These are phyloP conservation scores for Platycheirus rosarum DNA, from an alignment of 2,888 invertebrate species.

Conservation along the genomic window DNA sequence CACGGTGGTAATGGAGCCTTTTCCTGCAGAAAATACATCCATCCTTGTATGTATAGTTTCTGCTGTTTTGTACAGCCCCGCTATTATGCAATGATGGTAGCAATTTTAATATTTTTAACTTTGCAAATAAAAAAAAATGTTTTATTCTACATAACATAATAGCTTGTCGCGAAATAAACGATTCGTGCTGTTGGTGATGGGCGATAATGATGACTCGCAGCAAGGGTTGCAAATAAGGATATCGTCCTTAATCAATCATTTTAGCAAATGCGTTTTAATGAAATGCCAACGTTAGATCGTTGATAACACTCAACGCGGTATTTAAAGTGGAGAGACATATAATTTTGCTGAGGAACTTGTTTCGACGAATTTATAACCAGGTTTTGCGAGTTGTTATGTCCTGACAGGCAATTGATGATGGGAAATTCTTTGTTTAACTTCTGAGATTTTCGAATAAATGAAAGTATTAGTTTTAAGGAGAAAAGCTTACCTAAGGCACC, in stretches of 20 bases:
- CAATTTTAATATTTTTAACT: slow-evolving; percentile 70
- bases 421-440: slow-evolving; percentile 7
- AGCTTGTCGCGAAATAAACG: slow-evolving; percentile 61
- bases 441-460: background rate
- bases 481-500: too few relatives aligned
- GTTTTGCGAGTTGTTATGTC: slow-evolving; percentile 45
- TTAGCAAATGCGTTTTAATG: slow-evolving; percentile 62
- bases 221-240: slow-evolving; percentile 51
- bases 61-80: slow-evolving; percentile 64
- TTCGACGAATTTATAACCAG: slow-evolving; percentile 41
- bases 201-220: slow-evolving; percentile 44
- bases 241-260: slow-evolving; percentile 68
- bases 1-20: slow-evolving; percentile 70
- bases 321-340: slow-evolving; percentile 45
- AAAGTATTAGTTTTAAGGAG: too few relatives aligned
- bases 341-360: slow-evolving; percentile 34
- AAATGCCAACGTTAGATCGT: slow-evolving; percentile 55
- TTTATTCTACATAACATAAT: slow-evolving; percentile 10
- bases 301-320: slow-evolving; percentile 50
- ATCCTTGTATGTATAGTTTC: background rate
- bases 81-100: slow-evolving; percentile 71
- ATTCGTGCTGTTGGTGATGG: slow-evolving; percentile 61
- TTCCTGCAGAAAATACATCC: slow-evolving; percentile 41
- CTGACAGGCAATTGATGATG: slow-evolving; percentile 66
- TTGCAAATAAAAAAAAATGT: slow-evolving; percentile 35